phyloP scores from a whole-genome alignment of 2,113 vertebrate genomes.

The Limnothrissa miodon region DNA sequence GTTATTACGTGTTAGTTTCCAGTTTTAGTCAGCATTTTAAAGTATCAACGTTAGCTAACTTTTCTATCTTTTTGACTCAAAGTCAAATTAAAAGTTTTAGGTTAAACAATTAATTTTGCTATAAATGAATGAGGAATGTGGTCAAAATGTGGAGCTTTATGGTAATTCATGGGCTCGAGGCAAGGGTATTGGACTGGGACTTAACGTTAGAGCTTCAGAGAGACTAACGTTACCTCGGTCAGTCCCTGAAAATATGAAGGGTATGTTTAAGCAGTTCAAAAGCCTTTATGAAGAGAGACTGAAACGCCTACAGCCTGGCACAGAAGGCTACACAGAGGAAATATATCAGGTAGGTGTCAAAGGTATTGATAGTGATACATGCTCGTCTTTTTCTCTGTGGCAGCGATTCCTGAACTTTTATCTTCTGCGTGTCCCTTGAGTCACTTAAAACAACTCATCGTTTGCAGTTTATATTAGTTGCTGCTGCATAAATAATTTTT shows the following conservation, averaged over 20 bases:
- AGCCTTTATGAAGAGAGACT: conserved; percentile 55
- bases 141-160: not conserved
- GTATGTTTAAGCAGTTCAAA: conserved; percentile 54
- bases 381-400: too few species aligned
- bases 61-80: not conserved
- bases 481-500: too few species aligned
- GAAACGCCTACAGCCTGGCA: conserved; percentile 41
- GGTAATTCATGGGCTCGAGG: not conserved
- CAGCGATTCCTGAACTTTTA: too few species aligned
- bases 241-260: conserved; percentile 41
- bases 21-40: not conserved
- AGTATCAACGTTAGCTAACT: not conserved
- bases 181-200: not conserved
- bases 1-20: not conserved
- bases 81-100: not conserved
- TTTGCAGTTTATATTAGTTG: too few species aligned
- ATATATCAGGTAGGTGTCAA: conserved; percentile 50
- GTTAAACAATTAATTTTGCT: not conserved
- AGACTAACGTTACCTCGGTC: not conserved
- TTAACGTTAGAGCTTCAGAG: not conserved
- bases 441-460: too few species aligned
- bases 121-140: not conserved
- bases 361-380: not conserved
- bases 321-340: conserved; percentile 27
- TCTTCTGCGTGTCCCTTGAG: too few species aligned